Percentiles rank a stretch among this genome's conserved stretches.
These are phyloP conservation scores for Calycopis cecrops DNA, from an alignment of 1,140 invertebrate species.

Conservation along the genomic window DNA sequence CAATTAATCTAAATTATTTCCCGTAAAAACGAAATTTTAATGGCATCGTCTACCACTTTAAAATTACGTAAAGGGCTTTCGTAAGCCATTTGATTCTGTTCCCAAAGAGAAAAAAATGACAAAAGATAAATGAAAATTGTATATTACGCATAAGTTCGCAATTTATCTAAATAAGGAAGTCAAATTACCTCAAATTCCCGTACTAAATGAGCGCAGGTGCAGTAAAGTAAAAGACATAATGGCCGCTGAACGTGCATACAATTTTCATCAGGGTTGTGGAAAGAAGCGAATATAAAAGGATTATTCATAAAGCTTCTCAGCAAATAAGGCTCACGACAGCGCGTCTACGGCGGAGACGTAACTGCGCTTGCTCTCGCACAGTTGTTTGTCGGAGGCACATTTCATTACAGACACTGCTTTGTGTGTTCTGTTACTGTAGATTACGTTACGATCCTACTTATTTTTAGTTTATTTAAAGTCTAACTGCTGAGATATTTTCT, in stretches of 20 bases:
- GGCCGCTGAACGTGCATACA: conserved; percentile 13
- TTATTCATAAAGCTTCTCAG: conserved; percentile 41
- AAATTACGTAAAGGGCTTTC: too few relatives aligned
- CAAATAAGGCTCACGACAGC: conserved; percentile 22
- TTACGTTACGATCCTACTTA: too few relatives aligned
- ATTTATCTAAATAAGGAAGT: background rate
- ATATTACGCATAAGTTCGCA: too few relatives aligned
- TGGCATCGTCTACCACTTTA: too few relatives aligned
- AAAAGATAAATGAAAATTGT: too few relatives aligned
- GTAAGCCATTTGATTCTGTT: too few relatives aligned
- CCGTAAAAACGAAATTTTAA: too few relatives aligned
- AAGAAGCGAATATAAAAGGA: conserved; percentile 35
- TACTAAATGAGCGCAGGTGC: conserved; percentile 3
- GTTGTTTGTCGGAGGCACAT: conserved; percentile 2
- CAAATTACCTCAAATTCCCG: background rate
- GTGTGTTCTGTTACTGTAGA: too few relatives aligned
- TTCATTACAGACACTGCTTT: conserved; percentile 1
- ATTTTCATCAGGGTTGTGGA: conserved; percentile 23
- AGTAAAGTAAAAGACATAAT: conserved; percentile 1
- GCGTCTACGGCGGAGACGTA: background rate
- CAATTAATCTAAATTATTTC: too few relatives aligned
- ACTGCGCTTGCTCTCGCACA: background rate
- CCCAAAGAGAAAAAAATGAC: too few relatives aligned
- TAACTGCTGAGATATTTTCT: too few relatives aligned
- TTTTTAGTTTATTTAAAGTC: too few relatives aligned